Evolutionary conservation across 1,140 invertebrate species (phyloP), one percentile per base, ranked within the genome.

Genomic region (Chymomyza costata): DNA sequence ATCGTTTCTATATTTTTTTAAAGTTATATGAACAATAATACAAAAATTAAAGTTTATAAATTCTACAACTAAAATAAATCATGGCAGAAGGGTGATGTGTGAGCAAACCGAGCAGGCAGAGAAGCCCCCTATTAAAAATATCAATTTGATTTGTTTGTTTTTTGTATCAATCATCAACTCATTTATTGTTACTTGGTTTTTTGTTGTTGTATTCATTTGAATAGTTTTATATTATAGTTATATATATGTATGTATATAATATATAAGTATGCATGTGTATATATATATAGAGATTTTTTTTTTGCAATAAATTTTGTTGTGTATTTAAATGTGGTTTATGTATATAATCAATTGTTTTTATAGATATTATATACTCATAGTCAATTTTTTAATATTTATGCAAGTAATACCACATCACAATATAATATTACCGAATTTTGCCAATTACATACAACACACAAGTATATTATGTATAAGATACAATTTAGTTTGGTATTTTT

Each of bases 141-240:
- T 34, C 30, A 59, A 64, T 46, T 46, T 44, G 55, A 25, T 32
- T 30, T 31, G 38, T 34, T 50, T 51, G 58, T 50, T 50, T 69
- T 65, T 65, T 70, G 63, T 71, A 78, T 80, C 67, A 73, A 80
- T 78, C 71, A 80, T 80, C 68, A 78, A 80, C 73, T 67, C 73
- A 60, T 78, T 80, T 78, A 80, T 78, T 80, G 71, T 80, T 80
- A 80, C 55, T 80, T 61, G 66, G 32, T 57, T 53, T 37, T 15
- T 31, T 46, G 48, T 32, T 43, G 48, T 25, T 43, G 51, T 57
- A 54, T 66, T 39, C 49, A 38, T 61, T 74, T 45, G 46, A 65
- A 41, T 76, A 69, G 58, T 69, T 65, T 5, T 6, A 28, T 6
- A 10, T 28, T 38, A 47, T 65, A 62, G 43, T 55, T 34, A 64